phyloP scores from a whole-genome alignment of 2,888 invertebrate genomes.

The Cephalotes varians region DNA sequence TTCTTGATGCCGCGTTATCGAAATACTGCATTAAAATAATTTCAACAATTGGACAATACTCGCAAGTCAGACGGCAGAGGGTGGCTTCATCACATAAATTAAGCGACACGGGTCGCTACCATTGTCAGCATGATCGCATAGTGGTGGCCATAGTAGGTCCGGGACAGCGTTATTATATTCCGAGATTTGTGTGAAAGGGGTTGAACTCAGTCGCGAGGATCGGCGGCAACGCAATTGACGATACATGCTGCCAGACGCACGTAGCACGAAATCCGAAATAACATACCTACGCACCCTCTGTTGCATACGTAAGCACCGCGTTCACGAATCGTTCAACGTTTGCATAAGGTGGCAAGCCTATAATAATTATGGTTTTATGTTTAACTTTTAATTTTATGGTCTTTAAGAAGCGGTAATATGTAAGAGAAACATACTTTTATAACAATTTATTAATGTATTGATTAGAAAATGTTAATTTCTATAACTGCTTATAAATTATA shows the following conservation, averaged over 20 bases:
- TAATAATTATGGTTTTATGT: not conserved
- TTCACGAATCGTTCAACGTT: slow-evolving; percentile 58
- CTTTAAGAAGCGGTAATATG: not conserved
- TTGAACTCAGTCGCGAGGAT: slow-evolving; percentile 66
- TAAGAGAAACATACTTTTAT: not conserved
- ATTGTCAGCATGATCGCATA: slow-evolving; percentile 51
- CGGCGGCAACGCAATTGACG: slow-evolving; percentile 68
- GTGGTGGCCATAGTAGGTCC: slow-evolving; percentile 15
- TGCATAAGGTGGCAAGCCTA: not conserved
- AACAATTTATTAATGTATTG: not conserved
- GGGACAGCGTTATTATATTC: slow-evolving; percentile 65
- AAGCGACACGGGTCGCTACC: slow-evolving; percentile 23
- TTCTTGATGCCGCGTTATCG: not conserved
- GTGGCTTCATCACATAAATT: slow-evolving; percentile 15
- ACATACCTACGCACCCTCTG: slow-evolving; percentile 63
- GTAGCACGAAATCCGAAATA: slow-evolving; percentile 71
- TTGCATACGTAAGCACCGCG: slow-evolving; percentile 68
- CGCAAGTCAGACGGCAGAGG: not conserved
- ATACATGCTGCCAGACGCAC: slow-evolving; percentile 70
- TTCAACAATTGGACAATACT: not conserved
- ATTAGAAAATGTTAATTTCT: not conserved
- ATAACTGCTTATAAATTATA: not conserved
- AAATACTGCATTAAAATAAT: not conserved
- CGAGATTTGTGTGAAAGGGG: slow-evolving; percentile 58
- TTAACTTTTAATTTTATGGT: not conserved